A percentile compares a stretch with the other conserved stretches of the same genome.
Evolutionary conservation across 2,113 vertebrate genomes (phyloP).

Genomic region (Nothocercus julius): DNA sequence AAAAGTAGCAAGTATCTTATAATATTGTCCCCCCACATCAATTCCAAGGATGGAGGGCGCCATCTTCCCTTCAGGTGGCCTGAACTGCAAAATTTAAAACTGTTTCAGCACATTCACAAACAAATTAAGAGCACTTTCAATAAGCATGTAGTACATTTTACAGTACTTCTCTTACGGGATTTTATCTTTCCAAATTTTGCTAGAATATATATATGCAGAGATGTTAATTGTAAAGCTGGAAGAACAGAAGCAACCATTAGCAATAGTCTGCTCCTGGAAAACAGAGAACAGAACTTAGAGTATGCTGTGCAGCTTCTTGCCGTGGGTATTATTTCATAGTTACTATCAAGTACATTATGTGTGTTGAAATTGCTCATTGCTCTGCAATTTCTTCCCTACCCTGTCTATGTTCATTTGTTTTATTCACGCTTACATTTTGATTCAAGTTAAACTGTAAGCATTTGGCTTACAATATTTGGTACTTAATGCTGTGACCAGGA

Average conservation of each 20-base stretch:
- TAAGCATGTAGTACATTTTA: neutral
- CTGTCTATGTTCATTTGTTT: neutral
- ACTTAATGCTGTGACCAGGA: neutral
- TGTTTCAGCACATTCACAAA: neutral
- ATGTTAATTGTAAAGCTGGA: neutral
- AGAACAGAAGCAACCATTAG: neutral
- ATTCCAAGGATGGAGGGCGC: neutral
- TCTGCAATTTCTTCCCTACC: rapidly evolving
- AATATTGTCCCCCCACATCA: too few species aligned
- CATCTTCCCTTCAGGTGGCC: neutral
- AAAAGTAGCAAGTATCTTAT: neutral
- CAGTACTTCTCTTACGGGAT: neutral
- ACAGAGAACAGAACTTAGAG: neutral
- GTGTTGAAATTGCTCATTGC: neutral
- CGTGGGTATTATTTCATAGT: neutral
- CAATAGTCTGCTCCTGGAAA: neutral
- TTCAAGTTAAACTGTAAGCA: neutral
- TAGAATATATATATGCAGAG: rapidly evolving
- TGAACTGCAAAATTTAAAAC: neutral
- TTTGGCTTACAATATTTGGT: neutral
- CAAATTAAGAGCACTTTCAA: neutral
- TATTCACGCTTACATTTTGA: neutral
- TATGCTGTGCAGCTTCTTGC: neutral
- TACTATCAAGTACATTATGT: neutral
- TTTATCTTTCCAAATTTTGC: neutral